Evolutionary conservation across 2,888 invertebrate genomes (phyloP), one percentile per base, ranked within the genome.

Genomic region (Drosophila fulvimacula): DNA sequence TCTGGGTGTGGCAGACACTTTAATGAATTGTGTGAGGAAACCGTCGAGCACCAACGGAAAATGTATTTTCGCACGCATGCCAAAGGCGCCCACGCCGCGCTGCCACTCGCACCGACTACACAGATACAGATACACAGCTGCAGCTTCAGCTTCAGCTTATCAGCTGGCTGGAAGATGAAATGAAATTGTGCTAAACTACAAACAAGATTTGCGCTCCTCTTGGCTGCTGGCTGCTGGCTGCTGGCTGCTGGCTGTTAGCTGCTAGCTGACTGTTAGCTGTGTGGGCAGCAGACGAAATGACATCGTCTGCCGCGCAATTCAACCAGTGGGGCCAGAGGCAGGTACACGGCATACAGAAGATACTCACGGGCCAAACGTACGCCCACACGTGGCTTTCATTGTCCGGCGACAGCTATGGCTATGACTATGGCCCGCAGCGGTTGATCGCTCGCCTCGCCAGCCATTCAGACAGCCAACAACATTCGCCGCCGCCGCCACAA

Each of bases 161-260:
- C 86, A 74, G 79, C 79, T 69, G 56, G 41, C 65, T 69, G 75
- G 59, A 83, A 84, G 84, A 86, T 79, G 89, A 87, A 83, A 83
- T 81, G 73, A 88, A 88, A 76, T 82, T 82, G 77, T 88, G 88
- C 86, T 86, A 88, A 88, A 83, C 87, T 70, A 88, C 81, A 83
- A 82, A 88, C 84, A 72, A 86, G 87, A 88, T 83, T 83, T 76
- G 71, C 60, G 68, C 55, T 55, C 51, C 39, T 59, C 42, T 52
- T 32, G 21, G 9, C 49, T 21, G 30, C 58, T 34, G 24, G 44
- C 24, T 44, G 44, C 24, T 59, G 6, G 42, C 21, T 19, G 30
- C 58, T 34, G 15, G 42, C 24, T 44, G 42, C 21, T 58, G 5
- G 41, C 19, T 39, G 17, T 7, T 49, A 38, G 11, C 65, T 46